These are phyloP conservation scores for Bactericera cockerelli DNA, from an alignment of 1,140 invertebrate species.

Conservation along the genomic window DNA sequence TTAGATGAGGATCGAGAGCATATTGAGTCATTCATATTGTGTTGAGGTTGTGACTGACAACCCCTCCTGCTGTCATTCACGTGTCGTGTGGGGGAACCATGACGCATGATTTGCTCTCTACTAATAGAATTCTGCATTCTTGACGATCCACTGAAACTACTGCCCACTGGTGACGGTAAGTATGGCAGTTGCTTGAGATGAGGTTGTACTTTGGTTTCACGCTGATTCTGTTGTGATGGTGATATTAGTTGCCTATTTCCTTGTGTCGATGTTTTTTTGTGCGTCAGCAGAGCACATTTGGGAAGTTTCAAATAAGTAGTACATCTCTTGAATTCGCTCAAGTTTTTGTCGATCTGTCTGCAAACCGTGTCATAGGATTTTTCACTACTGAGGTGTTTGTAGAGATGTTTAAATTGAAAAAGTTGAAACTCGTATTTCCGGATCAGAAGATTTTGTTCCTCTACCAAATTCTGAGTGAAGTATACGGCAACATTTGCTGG, in stretches of 20 bases:
- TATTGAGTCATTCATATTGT: too few species aligned
- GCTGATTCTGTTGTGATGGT: neutral
- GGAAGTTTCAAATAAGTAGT: neutral
- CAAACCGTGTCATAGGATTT: neutral
- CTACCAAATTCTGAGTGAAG: neutral
- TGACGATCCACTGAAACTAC: neutral
- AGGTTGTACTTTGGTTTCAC: conserved; percentile 1
- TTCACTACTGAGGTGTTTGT: neutral
- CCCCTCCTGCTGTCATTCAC: too few species aligned
- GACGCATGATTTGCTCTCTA: too few species aligned
- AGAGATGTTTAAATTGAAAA: conserved; percentile 3
- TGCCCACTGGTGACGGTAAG: neutral
- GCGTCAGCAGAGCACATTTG: neutral
- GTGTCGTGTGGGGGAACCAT: too few species aligned
- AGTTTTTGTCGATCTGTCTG: neutral
- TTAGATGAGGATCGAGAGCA: too few species aligned
- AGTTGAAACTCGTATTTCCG: conserved; percentile 7
- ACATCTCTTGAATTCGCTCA: neutral
- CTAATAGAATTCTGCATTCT: neutral
- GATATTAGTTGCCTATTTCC: too few species aligned
- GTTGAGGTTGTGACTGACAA: too few species aligned
- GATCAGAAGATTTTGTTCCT: neutral
- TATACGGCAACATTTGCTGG: neutral
- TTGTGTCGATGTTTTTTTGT: neutral
- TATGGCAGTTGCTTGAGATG: neutral